A percentile compares a stretch with the other conserved stretches of the same genome.
These are phyloP conservation scores for Heliconius ethilla DNA, from an alignment of 2,888 invertebrate species.

Conservation along the genomic window DNA sequence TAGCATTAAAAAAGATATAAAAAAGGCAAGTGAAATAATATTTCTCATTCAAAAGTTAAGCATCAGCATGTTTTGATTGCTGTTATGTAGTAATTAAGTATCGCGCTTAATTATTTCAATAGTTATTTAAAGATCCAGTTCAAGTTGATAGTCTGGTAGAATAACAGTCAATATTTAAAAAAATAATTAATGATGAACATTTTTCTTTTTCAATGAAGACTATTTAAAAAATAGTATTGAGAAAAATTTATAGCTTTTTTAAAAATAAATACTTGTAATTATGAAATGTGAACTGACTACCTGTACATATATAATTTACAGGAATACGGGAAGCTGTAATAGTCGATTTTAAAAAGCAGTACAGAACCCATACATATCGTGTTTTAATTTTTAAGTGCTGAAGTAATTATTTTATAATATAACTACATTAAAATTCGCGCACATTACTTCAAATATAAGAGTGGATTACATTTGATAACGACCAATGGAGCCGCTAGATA, in stretches of 20 bases:
- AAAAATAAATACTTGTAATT: no score
- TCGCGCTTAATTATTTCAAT: not conserved
- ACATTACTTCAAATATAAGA: slow-evolving; percentile 9
- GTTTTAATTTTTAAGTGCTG: not conserved
- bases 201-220: no score
- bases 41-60: slow-evolving; percentile 3
- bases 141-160: not conserved
- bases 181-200: no score
- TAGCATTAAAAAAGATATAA: slow-evolving; percentile 6
- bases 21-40: slow-evolving; percentile 3
- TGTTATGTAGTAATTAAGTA: slow-evolving; percentile 2
- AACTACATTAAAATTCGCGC: not conserved
- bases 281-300: no score
- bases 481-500: slow-evolving; percentile 1
- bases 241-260: no score
- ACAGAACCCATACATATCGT: not conserved
- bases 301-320: no score
- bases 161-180: no score
- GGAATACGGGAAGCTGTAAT: no score
- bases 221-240: no score
- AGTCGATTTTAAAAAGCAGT: not conserved
- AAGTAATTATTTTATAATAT: not conserved
- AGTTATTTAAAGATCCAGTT: not conserved
- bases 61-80: not conserved
- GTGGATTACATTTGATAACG: slow-evolving; percentile 8